Evolutionary conservation across 2,797 vertebrate species (phyloP), one percentile per base, ranked within the genome.

Genomic region (Bufotes viridis): DNA sequence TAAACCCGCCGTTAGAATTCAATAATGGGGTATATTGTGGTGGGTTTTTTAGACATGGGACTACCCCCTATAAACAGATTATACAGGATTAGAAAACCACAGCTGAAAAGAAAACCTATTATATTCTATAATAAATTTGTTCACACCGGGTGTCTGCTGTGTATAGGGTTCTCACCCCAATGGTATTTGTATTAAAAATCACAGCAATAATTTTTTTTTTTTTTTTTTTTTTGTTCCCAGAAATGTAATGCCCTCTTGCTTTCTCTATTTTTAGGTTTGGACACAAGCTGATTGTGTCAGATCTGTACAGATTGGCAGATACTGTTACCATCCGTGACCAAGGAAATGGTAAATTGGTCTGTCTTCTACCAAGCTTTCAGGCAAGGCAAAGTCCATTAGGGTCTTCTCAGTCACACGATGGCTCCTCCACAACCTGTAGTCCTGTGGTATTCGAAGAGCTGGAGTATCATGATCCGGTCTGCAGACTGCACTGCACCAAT

Each of bases 361-460:
- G 98, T 92, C 97, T 99, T 58, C 90, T 99, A 15, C 94, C 97
- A 83, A 97, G 95, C 93, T 95, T 96, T 92, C 97, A 97, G 86
- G 94, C 96, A 42, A 95, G 97, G 10, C 97, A 98, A 94, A 99
- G 98, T 75, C 97, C 98, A 0, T 65, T 99, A 91, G 97, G 98
- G 5, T 99, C 98, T 2, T 98, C 97, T 1, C 97, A 97, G 91
- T 98, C 97, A 0, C 97, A 97, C 0, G 97, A 99, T 0, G 94
- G 96, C 85, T 98, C 98, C 6, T 98, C 97, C 1, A 90, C 96
- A 0, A 98, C 96, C 29, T 96, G 97, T 86, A 99, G 98, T 87
- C 98, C 98, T 0, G 96, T 99, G 87, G 95, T 99, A 85, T 99
- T 99, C 91, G 98, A 99, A 91, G 98, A 99, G 91, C 90, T 99